These are phyloP conservation scores for Bembecia ichneumoniformis DNA, from an alignment of 2,888 invertebrate species.

Conservation along the genomic window DNA sequence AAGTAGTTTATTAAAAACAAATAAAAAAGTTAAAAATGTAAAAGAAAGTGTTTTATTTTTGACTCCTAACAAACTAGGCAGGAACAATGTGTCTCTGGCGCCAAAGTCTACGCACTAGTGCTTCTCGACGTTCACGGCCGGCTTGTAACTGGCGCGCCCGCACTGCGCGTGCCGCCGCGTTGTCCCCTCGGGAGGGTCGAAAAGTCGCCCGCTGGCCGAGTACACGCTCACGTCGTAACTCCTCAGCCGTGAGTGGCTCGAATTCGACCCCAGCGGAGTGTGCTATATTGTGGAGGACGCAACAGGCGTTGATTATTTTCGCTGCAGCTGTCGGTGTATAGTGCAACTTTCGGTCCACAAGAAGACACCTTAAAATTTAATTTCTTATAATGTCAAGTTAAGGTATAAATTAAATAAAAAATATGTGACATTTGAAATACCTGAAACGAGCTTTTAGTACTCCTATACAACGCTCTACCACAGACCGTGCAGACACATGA, in stretches of 20 bases:
- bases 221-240: neutral
- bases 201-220: neutral
- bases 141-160: neutral
- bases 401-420: too few species aligned
- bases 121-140: neutral
- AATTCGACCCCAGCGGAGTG: neutral
- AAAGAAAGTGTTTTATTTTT: too few species aligned
- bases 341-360: neutral
- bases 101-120: neutral
- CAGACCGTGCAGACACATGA: too few species aligned
- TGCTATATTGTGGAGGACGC: neutral
- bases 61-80: neutral
- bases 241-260: neutral
- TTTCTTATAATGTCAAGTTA: too few species aligned
- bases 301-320: neutral
- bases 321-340: neutral
- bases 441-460: too few species aligned
- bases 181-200: neutral
- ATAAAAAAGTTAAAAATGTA: too few species aligned
- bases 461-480: too few species aligned
- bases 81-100: neutral
- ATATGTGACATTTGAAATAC: too few species aligned
- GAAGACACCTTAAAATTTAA: neutral
- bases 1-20: too few species aligned
- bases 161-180: neutral